Base-by-base conservation (phyloP, 2,113 vertebrate species). In the Brachyhypopomus gauderio region DNA sequence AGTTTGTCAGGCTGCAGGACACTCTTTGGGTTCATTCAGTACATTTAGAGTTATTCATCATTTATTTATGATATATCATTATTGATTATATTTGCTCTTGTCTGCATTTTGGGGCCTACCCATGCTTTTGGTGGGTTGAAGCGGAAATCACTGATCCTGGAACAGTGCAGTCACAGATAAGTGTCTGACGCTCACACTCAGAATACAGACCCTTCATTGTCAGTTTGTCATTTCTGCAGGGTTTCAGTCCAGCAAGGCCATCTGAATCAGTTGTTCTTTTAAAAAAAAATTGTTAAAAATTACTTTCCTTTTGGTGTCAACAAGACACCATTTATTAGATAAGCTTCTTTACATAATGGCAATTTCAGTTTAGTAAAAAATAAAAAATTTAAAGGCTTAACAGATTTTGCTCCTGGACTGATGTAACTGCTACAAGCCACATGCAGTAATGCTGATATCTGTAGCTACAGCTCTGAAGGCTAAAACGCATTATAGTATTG, bases 401-500 rank as follows among this genome's bases (percentile, higher is more conserved):
- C 20, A 64, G 14, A 73, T 64, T 56, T 34, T 25, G 34, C 3
- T 6, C 14, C 17, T 74, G 20, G n/a, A 38, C 12, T 52, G 12
- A 52, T 52, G 9, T 12, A 52, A 52, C 45, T 52, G 2, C 34
- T 25, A 16, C 63, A 75, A 55, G 45, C 72, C 41, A 20, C 72
- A 69, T 36, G 59, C 67, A 60, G 62, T 52, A 60, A 60, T 38
- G 12, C 34, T 60, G 45, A 64, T 69, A 36, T 19, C 34, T 70
- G 27, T 58, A 58, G 52, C 36, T 23, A 70, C 56, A 6, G 52
- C 20, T 74, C 45, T 25, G 60, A 71, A 64, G 38, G 59, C 60
- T 70, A 70, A 81, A 58, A 80, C 77, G 55, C 64, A 22, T 81
- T 62, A 72, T 67, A 72, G 45, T 48, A 27, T 71, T 77, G 67